Conservation (phyloP, 2,113 vertebrate genomes). For the Protobothrops mucrosquamatus region DNA sequence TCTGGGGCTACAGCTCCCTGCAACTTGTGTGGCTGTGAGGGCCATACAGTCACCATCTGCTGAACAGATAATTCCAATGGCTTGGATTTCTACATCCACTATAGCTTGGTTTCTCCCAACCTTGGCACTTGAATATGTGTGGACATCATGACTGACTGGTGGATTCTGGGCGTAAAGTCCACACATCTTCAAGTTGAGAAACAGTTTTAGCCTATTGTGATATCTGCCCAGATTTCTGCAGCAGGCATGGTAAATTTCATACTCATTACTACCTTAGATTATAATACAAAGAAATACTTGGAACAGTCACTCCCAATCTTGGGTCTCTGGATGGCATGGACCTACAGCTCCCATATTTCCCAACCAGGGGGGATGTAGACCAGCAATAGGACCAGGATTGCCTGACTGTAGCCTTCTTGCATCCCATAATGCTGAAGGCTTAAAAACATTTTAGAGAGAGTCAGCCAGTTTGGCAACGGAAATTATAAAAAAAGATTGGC, state of each 20-base stretch:
- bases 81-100: too few species aligned
- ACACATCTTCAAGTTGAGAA: too few species aligned
- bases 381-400: background rate
- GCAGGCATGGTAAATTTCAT: background rate
- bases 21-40: too few species aligned
- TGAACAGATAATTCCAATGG: too few species aligned
- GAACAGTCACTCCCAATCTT: background rate
- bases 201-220: too few species aligned
- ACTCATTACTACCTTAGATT: background rate
- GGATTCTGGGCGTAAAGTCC: too few species aligned
- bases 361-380: background rate
- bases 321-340: background rate
- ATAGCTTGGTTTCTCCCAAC: too few species aligned
- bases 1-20: too few species aligned
- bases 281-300: background rate
- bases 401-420: background rate
- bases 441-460: background rate
- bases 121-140: too few species aligned
- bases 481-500: background rate
- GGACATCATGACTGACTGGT: too few species aligned
- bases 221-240: too few species aligned
- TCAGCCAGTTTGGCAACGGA: background rate
- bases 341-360: background rate
- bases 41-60: too few species aligned
- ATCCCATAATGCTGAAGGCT: background rate